Evolutionary conservation across 2,888 invertebrate genomes (phyloP).

Genomic region (Conistra vaccinii): DNA sequence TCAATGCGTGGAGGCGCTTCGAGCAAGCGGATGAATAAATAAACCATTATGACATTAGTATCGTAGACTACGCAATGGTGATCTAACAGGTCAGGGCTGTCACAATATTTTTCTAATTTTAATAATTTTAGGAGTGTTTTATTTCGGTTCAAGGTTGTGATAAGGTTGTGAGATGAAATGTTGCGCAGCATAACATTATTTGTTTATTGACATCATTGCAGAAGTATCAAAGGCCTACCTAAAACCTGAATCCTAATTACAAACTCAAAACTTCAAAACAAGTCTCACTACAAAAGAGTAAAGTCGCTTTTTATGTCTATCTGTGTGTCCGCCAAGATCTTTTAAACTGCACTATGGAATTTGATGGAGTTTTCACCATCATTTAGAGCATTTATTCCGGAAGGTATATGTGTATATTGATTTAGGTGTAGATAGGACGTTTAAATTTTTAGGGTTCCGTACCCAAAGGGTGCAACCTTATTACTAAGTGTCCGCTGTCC

Average conservation of each 20-base stretch:
- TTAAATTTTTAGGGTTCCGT: too few species aligned
- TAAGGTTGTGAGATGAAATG: neutral
- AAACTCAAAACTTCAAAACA: neutral
- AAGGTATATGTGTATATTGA: neutral
- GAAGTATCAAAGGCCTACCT: neutral
- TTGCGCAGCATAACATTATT: neutral
- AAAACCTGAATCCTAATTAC: neutral
- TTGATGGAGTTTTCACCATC: neutral
- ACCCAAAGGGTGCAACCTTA: too few species aligned
- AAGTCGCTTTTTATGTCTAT: neutral
- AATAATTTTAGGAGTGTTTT: slow-evolving; percentile 43
- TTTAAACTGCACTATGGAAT: neutral
- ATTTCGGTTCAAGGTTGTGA: slow-evolving; percentile 37
- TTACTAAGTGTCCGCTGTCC: too few species aligned
- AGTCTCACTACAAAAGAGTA: neutral
- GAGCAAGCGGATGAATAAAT: slow-evolving; percentile 67
- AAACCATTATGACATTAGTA: slow-evolving; percentile 64
- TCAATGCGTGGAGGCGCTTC: slow-evolving; percentile 63
- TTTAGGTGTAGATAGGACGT: too few species aligned
- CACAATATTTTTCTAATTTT: slow-evolving; percentile 57
- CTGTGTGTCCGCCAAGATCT: neutral
- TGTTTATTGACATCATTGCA: neutral
- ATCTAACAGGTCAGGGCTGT: slow-evolving; percentile 68
- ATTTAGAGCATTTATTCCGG: neutral
- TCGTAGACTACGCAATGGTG: slow-evolving; percentile 55